phyloP scores from a whole-genome alignment of 1,140 invertebrate genomes.

The Gryon sp. region DNA sequence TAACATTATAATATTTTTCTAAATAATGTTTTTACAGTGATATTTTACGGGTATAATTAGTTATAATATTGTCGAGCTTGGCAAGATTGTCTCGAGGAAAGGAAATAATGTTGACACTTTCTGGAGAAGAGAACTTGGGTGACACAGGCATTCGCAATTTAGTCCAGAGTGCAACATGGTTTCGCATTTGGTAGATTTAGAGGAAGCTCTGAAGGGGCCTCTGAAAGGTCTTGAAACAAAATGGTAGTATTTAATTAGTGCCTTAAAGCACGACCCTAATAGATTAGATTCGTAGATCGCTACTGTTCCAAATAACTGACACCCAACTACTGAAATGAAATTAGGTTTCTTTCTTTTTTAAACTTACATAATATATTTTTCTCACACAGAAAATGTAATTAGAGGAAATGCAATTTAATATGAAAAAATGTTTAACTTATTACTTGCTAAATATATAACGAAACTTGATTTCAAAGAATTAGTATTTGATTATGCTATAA shows the following conservation, averaged over 20 bases:
- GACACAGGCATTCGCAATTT: slow-evolving; percentile 57
- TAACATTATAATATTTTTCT: background rate
- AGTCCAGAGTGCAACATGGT: slow-evolving; percentile 22
- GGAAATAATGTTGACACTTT: slow-evolving; percentile 51
- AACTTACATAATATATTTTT: too few species aligned
- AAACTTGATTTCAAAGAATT: too few species aligned
- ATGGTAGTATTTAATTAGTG: slow-evolving; percentile 58
- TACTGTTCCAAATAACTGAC: slow-evolving; percentile 10
- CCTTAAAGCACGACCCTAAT: slow-evolving; percentile 39
- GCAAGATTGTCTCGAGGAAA: slow-evolving; percentile 36
- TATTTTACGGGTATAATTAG: slow-evolving; percentile 17
- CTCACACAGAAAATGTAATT: too few species aligned
- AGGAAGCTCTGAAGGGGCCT: slow-evolving; percentile 20
- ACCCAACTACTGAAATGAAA: background rate
- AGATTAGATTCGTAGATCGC: slow-evolving; percentile 34
- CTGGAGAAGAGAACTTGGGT: slow-evolving; percentile 31
- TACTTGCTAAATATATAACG: too few species aligned
- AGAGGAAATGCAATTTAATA: too few species aligned
- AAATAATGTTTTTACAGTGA: background rate
- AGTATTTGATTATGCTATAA: too few species aligned
- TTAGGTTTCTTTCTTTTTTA: too few species aligned
- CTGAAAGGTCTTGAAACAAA: slow-evolving; percentile 58
- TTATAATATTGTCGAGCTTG: slow-evolving; percentile 28
- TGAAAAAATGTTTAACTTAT: too few species aligned
- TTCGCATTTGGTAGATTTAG: slow-evolving; percentile 52